A percentile compares a stretch with the other conserved stretches of the same genome.
Conservation (phyloP, 2,113 vertebrate genomes). For the Myrmecophaga tridactyla region DNA sequence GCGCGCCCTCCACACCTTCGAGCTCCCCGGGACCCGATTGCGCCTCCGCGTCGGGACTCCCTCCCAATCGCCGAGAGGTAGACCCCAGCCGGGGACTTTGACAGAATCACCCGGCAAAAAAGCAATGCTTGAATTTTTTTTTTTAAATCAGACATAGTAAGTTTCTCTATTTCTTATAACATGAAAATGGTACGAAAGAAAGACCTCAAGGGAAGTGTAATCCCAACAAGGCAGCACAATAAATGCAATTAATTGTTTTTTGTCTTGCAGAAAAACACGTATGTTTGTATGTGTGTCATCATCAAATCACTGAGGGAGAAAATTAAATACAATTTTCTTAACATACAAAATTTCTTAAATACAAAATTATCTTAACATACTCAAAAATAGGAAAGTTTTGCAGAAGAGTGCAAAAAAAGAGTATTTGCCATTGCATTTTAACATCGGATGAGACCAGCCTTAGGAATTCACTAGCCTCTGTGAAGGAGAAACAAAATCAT, state of each 20-base stretch:
- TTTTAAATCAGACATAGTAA: conserved; percentile 57
- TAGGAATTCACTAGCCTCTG: background rate
- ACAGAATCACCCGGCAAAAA: no score
- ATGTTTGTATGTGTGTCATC: background rate
- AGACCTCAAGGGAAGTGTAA: background rate
- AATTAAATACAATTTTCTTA: conserved; percentile 28
- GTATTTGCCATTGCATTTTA: background rate
- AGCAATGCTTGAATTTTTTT: conserved; percentile 52
- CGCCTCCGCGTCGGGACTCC: no score
- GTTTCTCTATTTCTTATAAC: background rate
- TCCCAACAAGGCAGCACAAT: conserved; percentile 38
- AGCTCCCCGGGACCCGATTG: no score
- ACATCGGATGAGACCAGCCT: background rate
- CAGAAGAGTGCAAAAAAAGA: background rate
- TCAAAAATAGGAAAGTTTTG: conserved; percentile 20
- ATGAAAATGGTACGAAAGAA: conserved; percentile 47
- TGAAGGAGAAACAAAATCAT: background rate
- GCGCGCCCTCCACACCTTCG: no score
- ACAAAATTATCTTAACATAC: conserved; percentile 47
- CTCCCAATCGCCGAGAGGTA: no score
- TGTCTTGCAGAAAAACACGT: background rate
- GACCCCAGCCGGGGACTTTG: no score
- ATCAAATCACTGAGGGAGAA: background rate
- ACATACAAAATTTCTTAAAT: no score
- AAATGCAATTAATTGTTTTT: conserved; percentile 19